Percentiles rank a stretch among this genome's conserved stretches.
Conservation (phyloP, 2,888 invertebrate species). For the Mactromeris polynyma region DNA sequence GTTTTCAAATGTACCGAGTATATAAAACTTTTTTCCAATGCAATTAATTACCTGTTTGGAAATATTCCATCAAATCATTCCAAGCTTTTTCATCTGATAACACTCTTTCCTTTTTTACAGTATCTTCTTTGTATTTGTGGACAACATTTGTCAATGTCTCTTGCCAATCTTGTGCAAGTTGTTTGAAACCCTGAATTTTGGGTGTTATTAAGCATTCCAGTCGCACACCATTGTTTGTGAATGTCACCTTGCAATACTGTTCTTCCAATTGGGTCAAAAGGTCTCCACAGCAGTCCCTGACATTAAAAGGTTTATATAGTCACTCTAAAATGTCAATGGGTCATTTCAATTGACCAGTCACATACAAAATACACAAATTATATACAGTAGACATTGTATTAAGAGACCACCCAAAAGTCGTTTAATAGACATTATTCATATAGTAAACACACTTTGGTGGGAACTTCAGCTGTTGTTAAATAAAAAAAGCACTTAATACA, state of each 20-base stretch:
- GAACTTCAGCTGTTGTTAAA: no score
- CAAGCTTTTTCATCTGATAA: slow-evolving; percentile 16
- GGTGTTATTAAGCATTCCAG: slow-evolving; percentile 42
- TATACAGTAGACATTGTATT: no score
- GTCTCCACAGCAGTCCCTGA: slow-evolving; percentile 32
- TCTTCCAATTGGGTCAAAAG: slow-evolving; percentile 26
- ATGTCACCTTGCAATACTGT: slow-evolving; percentile 14
- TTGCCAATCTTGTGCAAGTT: slow-evolving; percentile 19
- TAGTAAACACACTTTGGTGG: no score
- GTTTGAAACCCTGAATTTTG: slow-evolving; percentile 16
- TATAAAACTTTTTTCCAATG: no score
- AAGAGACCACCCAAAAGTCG: no score
- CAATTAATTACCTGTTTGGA: slow-evolving; percentile 26
- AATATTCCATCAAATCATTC: slow-evolving; percentile 24
- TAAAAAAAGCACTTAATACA: no score
- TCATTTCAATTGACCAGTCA: no score
- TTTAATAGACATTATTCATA: no score
- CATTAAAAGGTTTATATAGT: not conserved
- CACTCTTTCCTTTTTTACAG: not conserved
- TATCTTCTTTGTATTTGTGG: slow-evolving; percentile 2
- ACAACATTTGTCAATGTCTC: not conserved
- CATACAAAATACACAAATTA: no score
- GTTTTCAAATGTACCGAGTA: no score
- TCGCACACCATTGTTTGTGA: slow-evolving; percentile 6
- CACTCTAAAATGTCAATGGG: no score